A percentile compares a stretch with the other conserved stretches of the same genome.
Conservation (phyloP, 2,888 invertebrate species). For the Toxonevra muliebris region DNA sequence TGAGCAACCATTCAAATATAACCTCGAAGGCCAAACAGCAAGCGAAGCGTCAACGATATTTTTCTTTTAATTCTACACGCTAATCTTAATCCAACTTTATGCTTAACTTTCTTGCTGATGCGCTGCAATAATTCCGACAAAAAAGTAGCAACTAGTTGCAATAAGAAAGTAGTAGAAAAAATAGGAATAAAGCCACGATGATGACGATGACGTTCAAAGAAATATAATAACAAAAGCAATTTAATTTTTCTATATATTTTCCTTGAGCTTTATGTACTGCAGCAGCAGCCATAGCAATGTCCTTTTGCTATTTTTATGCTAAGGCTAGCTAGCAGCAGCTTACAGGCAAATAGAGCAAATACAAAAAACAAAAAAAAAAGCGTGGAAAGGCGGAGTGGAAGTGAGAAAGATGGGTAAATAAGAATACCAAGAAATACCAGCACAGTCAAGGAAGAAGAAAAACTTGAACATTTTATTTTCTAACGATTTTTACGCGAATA, state of each 20-base stretch:
- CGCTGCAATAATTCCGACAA: not conserved
- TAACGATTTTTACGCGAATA: constrained; percentile 31
- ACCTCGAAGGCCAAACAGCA: no score
- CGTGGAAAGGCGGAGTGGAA: not conserved
- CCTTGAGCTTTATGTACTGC: constrained; percentile 14
- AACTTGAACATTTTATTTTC: constrained; percentile 29
- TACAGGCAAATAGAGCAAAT: not conserved
- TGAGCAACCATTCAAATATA: no score
- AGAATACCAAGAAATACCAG: constrained; percentile 13
- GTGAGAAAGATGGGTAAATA: not conserved
- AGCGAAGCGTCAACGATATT: no score
- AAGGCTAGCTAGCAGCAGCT: constrained; percentile 19
- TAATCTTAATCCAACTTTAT: no score
- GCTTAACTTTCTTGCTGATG: no score
- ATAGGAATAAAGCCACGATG: not conserved
- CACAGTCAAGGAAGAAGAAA: not conserved
- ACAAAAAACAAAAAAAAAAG: no score
- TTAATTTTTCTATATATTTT: constrained; percentile 40
- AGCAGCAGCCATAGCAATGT: not conserved
- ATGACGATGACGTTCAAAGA: not conserved
- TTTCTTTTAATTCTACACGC: no score
- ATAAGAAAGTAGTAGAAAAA: not conserved
- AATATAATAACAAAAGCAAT: constrained; percentile 39
- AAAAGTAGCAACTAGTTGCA: not conserved
- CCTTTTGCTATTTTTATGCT: constrained; percentile 13